Conservation (phyloP, 2,888 invertebrate species). For the Megamerina dolium region DNA sequence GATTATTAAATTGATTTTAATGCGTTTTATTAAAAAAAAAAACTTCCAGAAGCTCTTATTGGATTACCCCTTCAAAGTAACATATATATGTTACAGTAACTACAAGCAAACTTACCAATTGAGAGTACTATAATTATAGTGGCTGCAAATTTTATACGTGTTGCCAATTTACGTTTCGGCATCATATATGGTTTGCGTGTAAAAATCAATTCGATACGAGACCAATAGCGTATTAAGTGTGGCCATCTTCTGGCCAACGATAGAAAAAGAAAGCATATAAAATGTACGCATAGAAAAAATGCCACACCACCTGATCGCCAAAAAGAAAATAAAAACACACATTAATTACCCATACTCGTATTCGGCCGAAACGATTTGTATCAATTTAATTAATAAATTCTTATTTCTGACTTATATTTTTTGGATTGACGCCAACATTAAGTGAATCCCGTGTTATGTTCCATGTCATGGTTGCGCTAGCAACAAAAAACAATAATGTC, state of each 20-base stretch:
- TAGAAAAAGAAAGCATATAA: slow-evolving; percentile 35
- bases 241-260: slow-evolving; percentile 41
- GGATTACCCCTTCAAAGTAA: no score
- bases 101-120: slow-evolving; percentile 22
- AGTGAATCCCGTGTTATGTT: slow-evolving; percentile 27
- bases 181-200: slow-evolving; percentile 36
- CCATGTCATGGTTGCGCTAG: slow-evolving; percentile 23
- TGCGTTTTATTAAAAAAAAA: no score
- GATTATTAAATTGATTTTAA: no score
- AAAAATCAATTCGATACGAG: slow-evolving; percentile 37
- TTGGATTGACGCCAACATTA: slow-evolving; percentile 38
- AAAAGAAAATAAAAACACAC: neutral
- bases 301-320: slow-evolving; percentile 32
- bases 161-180: slow-evolving; percentile 27
- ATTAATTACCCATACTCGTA: neutral
- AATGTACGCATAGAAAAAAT: slow-evolving; percentile 37
- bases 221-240: slow-evolving; percentile 38
- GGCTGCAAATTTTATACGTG: slow-evolving; percentile 33
- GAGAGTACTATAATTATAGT: slow-evolving; percentile 31
- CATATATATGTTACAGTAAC: no score
- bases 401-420: slow-evolving; percentile 37
- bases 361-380: no score
- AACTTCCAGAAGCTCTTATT: no score
- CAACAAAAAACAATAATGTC: slow-evolving; percentile 27
- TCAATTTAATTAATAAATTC: no score